These are phyloP conservation scores for Drosophila cognata DNA, from an alignment of 2,888 invertebrate species.

Conservation along the genomic window DNA sequence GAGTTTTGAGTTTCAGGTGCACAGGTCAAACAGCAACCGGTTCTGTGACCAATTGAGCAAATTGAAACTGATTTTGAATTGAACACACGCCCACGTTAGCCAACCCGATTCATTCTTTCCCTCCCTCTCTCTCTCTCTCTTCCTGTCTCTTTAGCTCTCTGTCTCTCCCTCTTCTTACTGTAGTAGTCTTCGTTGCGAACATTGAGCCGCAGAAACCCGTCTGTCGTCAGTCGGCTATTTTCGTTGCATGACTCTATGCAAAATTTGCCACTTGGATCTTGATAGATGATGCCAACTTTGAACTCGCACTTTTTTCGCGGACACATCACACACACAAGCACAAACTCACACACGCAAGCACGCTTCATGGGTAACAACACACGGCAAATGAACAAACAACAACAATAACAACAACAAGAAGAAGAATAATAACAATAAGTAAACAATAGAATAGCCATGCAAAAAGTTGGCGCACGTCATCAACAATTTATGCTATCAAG, in stretches of 20 bases:
- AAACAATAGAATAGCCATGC: slow-evolving; percentile 22
- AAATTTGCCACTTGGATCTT: slow-evolving; percentile 32
- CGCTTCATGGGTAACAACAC: slow-evolving; percentile 20
- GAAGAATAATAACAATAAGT: slow-evolving; percentile 17
- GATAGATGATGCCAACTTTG: slow-evolving; percentile 56
- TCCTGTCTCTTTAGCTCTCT: background rate
- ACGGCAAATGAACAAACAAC: slow-evolving; percentile 1
- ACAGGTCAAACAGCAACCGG: slow-evolving; percentile 33
- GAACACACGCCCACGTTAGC: slow-evolving; percentile 41
- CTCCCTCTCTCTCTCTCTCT: background rate
- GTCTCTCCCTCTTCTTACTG: background rate
- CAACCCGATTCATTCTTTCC: background rate
- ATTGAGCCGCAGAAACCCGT: slow-evolving; percentile 38
- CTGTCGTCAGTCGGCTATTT: slow-evolving; percentile 45
- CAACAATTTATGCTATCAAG: slow-evolving; percentile 67
- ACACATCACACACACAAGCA: slow-evolving; percentile 11
- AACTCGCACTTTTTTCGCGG: slow-evolving; percentile 45
- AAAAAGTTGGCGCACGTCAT: slow-evolving; percentile 60
- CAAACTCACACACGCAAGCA: background rate
- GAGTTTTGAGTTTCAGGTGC: background rate
- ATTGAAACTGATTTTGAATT: slow-evolving; percentile 35
- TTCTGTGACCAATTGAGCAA: slow-evolving; percentile 17
- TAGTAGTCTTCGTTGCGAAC: slow-evolving; percentile 4
- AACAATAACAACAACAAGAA: background rate
- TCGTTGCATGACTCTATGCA: slow-evolving; percentile 54